Conservation (phyloP, 2,113 vertebrate genomes). For the Rhinolophus sinicus region DNA sequence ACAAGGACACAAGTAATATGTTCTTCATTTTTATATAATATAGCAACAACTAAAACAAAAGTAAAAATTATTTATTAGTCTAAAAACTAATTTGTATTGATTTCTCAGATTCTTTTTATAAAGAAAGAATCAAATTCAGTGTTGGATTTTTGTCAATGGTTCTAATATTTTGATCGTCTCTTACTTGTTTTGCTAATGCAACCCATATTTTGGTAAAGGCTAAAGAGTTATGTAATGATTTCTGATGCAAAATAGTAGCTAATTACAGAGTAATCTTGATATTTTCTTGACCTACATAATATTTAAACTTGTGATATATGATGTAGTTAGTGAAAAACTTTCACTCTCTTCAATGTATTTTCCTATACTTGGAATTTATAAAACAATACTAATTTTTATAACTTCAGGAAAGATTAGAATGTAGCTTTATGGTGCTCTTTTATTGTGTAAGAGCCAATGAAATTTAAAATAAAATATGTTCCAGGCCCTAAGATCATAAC, state of each 20-base stretch:
- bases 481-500: background rate
- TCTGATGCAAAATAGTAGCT: background rate
- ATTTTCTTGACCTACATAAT: background rate
- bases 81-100: background rate
- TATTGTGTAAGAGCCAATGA: background rate
- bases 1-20: background rate
- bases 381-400: background rate
- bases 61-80: background rate
- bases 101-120: background rate
- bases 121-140: background rate
- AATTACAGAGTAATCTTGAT: background rate
- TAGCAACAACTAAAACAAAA: background rate
- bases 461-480: background rate
- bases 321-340: background rate
- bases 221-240: background rate
- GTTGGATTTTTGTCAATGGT: background rate
- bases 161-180: background rate
- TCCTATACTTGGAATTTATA: background rate
- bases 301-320: background rate
- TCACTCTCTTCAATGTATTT: background rate
- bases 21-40: background rate
- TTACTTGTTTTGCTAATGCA: background rate
- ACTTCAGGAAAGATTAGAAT: background rate
- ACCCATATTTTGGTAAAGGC: background rate
- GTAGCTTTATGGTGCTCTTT: background rate